Evolutionary conservation across 2,113 vertebrate genomes (phyloP).

Genomic region (Lipotes vexillifer): DNA sequence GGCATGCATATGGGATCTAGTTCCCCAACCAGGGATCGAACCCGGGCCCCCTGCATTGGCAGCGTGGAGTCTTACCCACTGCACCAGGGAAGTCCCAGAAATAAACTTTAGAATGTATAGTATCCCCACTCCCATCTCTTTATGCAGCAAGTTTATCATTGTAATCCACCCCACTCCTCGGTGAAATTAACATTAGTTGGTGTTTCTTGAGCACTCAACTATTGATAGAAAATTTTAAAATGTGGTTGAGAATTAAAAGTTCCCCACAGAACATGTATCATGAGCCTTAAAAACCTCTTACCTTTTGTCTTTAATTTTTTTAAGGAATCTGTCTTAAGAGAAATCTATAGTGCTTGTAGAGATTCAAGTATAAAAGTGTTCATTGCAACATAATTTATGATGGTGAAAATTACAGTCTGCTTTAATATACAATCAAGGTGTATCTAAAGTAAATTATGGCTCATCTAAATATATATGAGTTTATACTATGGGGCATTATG

Average conservation of each 20-base stretch:
- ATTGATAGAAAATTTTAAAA: neutral
- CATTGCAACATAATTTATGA: neutral
- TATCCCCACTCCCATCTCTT: neutral
- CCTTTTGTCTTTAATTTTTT: constrained; percentile 1
- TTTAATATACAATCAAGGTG: neutral
- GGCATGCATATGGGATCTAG: no score
- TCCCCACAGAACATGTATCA: neutral
- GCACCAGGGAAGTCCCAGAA: neutral
- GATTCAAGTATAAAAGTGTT: constrained; percentile 15
- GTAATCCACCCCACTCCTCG: neutral
- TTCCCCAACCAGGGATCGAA: neutral
- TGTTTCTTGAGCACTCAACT: neutral
- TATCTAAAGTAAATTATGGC: constrained; percentile 34
- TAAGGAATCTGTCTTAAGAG: neutral
- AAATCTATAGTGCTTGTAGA: neutral
- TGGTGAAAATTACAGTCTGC: neutral
- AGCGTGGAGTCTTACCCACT: neutral
- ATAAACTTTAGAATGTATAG: neutral
- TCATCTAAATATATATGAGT: neutral
- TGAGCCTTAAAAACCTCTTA: neutral
- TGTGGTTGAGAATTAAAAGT: neutral
- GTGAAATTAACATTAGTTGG: neutral
- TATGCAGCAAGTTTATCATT: neutral
- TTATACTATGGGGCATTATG: neutral
- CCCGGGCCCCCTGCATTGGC: neutral